Base-by-base conservation (phyloP, 2,113 vertebrate species). In the Lasiurus borealis region DNA sequence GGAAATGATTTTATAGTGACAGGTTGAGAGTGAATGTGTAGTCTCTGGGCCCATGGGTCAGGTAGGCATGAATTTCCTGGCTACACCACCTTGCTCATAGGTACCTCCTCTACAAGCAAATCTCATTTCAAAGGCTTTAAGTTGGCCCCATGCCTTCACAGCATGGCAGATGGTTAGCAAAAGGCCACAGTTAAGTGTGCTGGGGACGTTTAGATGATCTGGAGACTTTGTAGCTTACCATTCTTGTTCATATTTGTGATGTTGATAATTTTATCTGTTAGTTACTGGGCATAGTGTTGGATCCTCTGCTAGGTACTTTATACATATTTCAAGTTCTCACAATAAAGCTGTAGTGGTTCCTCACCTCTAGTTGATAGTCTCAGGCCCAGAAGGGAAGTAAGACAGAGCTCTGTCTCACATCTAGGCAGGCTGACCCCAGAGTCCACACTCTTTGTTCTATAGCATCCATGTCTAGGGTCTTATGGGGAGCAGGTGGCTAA, bases 211-310 rank as follows among this genome's bases (percentile, higher is more conserved):
- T 40, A 10, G 18, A 50, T 84, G 50, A 68, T 85, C 23, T 90
- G n/a, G 88, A 87, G 40, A 83, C 44, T 36, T 66, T 18, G 6
- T 21, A 87, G 29, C 13, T 59, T 81, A 91, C 62, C n/a, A 29
- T 90, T 93, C 6, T 50, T 92, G 8, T 66, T 85, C 75, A 46
- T 50, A 12, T 54, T 84, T 83, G 81, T 78, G 83, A 48, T 83
- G 16, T 46, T 83, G 62, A 66, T 89, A 48, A 90, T 66, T 86
- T 46, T 85, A 62, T 57, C 15, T 90, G 6, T 40, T 3, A 34
- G 73, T 81, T 87, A 50, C 77, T 86, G 83, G 83, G 13, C 48
- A 68, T 5, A 34, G 27, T 48, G 11, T 71, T 10, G 27, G 62
- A 25, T 52, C 40, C 46, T 91, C 0, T 76, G 66, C 66, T 68